A percentile compares a stretch with the other conserved stretches of the same genome.
phyloP scores from a whole-genome alignment of 2,113 vertebrate species.

The Argyrosomus japonicus region DNA sequence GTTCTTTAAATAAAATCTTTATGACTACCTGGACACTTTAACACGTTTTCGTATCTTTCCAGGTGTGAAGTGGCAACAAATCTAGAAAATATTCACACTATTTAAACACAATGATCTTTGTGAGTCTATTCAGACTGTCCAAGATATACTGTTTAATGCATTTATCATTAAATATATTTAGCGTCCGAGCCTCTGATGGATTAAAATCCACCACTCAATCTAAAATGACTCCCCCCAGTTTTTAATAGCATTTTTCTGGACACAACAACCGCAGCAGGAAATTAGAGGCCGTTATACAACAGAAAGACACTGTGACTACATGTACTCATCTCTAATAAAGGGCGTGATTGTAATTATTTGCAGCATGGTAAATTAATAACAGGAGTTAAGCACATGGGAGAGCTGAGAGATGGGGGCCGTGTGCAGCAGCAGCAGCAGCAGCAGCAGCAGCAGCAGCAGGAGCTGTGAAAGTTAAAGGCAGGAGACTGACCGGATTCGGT shows the following conservation, averaged over 20 bases:
- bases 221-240: constrained; percentile 57
- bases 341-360: constrained; percentile 64
- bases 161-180: not conserved
- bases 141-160: not conserved
- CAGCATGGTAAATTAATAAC: constrained; percentile 65
- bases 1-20: not conserved
- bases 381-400: constrained; percentile 46
- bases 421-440: constrained; percentile 41
- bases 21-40: not conserved
- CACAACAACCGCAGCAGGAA: constrained; percentile 36
- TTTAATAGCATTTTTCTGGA: constrained; percentile 40
- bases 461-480: constrained; percentile 31
- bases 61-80: not conserved
- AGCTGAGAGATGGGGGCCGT: constrained; percentile 25
- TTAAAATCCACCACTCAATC: constrained; percentile 49
- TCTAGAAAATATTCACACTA: not conserved
- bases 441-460: not conserved
- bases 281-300: constrained; percentile 21
- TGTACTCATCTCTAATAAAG: constrained; percentile 52
- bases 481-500: constrained; percentile 35
- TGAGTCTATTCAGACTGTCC: not conserved
- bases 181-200: constrained; percentile 33
- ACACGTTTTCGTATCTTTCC: not conserved
- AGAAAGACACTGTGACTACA: constrained; percentile 31
- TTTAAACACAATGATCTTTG: not conserved